Evolutionary conservation across 1,140 invertebrate species (phyloP).

Genomic region (Andrena cerasifolii): DNA sequence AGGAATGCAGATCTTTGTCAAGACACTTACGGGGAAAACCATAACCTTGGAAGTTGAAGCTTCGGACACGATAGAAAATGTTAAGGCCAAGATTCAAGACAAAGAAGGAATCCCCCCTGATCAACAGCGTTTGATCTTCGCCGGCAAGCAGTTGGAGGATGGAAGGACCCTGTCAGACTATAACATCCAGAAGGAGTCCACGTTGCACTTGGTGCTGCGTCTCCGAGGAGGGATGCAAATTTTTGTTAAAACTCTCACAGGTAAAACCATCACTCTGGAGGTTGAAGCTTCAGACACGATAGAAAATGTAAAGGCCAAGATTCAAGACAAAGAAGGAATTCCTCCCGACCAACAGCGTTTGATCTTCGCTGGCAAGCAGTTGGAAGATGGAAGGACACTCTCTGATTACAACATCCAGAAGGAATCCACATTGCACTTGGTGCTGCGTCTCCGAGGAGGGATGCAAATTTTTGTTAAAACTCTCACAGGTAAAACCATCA

Average conservation of each 20-base stretch:
- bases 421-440: slow-evolving; percentile 32
- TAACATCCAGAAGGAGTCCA: slow-evolving; percentile 84
- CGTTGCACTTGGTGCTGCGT: slow-evolving; percentile 15
- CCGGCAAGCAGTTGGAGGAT: slow-evolving; percentile 86
- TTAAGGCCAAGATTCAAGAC: slow-evolving; percentile 91
- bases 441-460: slow-evolving; percentile 32
- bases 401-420: slow-evolving; percentile 86
- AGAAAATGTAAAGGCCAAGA: slow-evolving; percentile 91
- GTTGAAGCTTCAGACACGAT: slow-evolving; percentile 90
- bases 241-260: slow-evolving; percentile 89
- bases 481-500: slow-evolving; percentile 69
- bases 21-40: slow-evolving; percentile 90
- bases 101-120: slow-evolving; percentile 88
- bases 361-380: slow-evolving; percentile 87
- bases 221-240: slow-evolving; percentile 85
- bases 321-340: slow-evolving; percentile 89
- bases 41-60: slow-evolving; percentile 90
- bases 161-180: slow-evolving; percentile 84
- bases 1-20: slow-evolving; percentile 90
- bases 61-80: slow-evolving; percentile 90
- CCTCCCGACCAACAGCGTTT: slow-evolving; percentile 88
- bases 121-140: slow-evolving; percentile 87
- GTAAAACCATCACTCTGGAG: slow-evolving; percentile 90
- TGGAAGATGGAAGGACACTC: slow-evolving; percentile 86
- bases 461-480: slow-evolving; percentile 88